Evolutionary conservation across 2,888 invertebrate genomes (phyloP), one percentile per base, ranked within the genome.

Genomic region (Spodoptera littoralis): DNA sequence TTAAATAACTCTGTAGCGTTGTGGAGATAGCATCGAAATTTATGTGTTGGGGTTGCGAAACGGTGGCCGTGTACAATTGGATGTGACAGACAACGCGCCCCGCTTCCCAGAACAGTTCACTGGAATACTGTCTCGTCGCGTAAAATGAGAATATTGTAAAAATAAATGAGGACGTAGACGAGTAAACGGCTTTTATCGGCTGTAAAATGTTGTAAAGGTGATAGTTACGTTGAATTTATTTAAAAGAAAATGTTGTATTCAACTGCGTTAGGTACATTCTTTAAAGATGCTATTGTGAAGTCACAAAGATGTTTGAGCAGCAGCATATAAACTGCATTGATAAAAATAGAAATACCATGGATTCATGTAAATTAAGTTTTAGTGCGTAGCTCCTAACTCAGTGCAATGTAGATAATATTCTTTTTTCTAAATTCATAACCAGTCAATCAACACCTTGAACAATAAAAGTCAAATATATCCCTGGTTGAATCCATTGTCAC

Each of bases 11-110:
- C 84, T 70, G 84, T 80, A 81, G 79, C 81, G 80, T 70, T 79
- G 82, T 78, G 67, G 78, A 84, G 90, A 90, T 89, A 89, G 73
- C 84, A 89, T 89, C 89, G 83, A 82, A 88, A 89, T 90, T 88
- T 88, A 90, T 89, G 88, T 84, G 82, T 78, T 82, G 77, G 84
- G 84, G 86, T 85, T 84, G 82, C 82, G 79, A 82, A 85, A 83
- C 79, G 76, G 83, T 83, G 79, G 80, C 81, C 74, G 81, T 73
- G 78, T 80, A 88, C 86, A 86, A 88, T 89, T 87, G 86, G 83
- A 86, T 85, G 88, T 88, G 90, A 88, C 90, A 89, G 86, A 81
- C 84, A 80, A 79, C 86, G 81, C 80, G 65, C 76, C 70, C 76
- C 61, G 82, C 80, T 88, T 84, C 83, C 81, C 83, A 83, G 87